phyloP scores from a whole-genome alignment of 2,797 vertebrate genomes.

The Xenopus petersii region DNA sequence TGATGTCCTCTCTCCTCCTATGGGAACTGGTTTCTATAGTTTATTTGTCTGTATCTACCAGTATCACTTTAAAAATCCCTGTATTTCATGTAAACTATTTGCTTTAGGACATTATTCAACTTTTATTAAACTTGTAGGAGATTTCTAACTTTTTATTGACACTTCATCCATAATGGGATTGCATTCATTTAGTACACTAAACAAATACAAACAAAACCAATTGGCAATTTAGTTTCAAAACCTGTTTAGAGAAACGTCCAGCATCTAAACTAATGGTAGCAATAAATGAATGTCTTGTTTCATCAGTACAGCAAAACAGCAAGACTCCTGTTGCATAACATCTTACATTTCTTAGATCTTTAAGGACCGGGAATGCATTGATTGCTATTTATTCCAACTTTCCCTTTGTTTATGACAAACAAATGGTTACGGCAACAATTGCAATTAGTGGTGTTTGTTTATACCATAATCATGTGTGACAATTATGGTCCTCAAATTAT shows the following conservation, averaged over 20 bases:
- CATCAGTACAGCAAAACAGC: conserved; percentile 13
- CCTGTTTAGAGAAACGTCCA: conserved; percentile 11
- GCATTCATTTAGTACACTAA: no score
- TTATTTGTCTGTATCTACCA: no score
- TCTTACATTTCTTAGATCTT: neutral
- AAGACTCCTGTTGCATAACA: conserved; percentile 23
- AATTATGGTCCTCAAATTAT: conserved; percentile 37
- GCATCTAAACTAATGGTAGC: conserved; percentile 20
- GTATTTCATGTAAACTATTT: no score
- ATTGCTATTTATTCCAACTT: conserved; percentile 40
- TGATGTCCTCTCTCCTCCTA: no score
- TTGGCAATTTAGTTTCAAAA: neutral
- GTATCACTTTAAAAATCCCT: no score
- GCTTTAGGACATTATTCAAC: no score
- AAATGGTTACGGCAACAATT: conserved; percentile 38
- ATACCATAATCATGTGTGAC: conserved; percentile 30
- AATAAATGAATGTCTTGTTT: conserved; percentile 16
- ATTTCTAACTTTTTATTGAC: no score
- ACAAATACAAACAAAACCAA: no score
- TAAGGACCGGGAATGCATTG: conserved; percentile 24
- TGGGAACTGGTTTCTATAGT: no score
- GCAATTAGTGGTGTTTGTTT: conserved; percentile 38
- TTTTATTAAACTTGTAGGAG: no score
- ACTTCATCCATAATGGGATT: no score
- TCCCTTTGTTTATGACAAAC: conserved; percentile 26